Percentiles rank a stretch among this genome's conserved stretches.
phyloP scores from a whole-genome alignment of 2,113 vertebrate species.

The Notarius quadriscutis region DNA sequence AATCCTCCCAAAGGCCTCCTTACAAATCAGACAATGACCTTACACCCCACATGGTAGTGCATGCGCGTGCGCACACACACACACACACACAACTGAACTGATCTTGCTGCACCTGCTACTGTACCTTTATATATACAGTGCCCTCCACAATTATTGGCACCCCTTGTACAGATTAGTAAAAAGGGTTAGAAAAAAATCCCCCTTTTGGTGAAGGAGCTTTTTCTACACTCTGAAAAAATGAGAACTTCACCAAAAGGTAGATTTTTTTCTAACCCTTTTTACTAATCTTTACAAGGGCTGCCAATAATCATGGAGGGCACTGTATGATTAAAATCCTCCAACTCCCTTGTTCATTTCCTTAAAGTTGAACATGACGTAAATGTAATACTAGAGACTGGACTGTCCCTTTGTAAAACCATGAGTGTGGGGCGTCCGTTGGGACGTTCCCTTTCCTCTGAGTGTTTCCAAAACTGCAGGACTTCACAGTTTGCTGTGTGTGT shows the following conservation, averaged over 20 bases:
- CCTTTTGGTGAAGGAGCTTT: no score
- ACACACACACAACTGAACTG: conserved; percentile 57
- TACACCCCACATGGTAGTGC: conserved; percentile 47
- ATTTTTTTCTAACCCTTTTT: no score
- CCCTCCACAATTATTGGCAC: no score
- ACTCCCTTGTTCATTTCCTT: background rate
- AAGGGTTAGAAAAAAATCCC: no score
- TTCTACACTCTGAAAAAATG: no score
- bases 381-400: background rate
- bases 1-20: conserved; percentile 67
- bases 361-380: background rate
- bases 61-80: conserved; percentile 36
- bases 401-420: background rate
- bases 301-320: no score
- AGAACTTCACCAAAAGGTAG: background rate
- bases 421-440: no score
- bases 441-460: background rate
- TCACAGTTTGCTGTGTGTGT: background rate
- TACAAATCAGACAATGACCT: conserved; percentile 72
- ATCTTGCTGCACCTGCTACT: conserved; percentile 17
- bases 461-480: background rate
- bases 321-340: conserved; percentile 1
- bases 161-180: no score
- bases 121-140: conserved; percentile 53
- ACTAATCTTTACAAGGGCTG: no score